Evolutionary conservation across 2,113 vertebrate species (phyloP), one percentile per base, ranked within the genome.

Genomic region (Cheilinus undulatus): DNA sequence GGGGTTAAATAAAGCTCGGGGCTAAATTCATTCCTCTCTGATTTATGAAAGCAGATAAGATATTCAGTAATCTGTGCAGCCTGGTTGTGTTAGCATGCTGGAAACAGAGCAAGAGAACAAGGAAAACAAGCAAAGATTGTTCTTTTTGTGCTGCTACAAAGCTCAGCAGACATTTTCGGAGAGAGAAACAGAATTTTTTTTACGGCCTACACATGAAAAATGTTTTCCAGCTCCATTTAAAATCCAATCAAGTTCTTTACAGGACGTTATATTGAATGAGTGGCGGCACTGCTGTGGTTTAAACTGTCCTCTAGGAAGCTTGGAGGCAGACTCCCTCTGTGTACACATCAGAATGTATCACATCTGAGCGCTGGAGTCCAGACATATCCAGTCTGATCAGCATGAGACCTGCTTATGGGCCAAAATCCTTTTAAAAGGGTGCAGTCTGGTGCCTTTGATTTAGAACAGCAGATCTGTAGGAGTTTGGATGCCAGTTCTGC

Each of bases 271-370:
- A 42, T 19, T 42, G 40, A 42, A 17, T 42, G 40, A 42, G 40
- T 17, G 19, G 40, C 40, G 19, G 40, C 40, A 15, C 40, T 42
- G 15, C 14, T 19, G 17, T 17, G 7, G 40, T 17, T 17, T 19
- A 7, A 42, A 42, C 56, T 23, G 30, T 63, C 5, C 32, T 38
- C 28, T 32, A 48, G 20, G 24, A 65, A 60, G 42, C 23, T 48
- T 38, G 77, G 65, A 64, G 36, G 30, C 61, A 68, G 57, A 58
- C 53, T 59, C 51, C 17, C 53, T 60, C 40, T 28, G 28, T 46
- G 19, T 62, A 32, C 22, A 48, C 38, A 62, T 71, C 68, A 78
- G 81, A 69, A 68, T 14, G 40, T 6, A 68, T 86, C 79, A 52
- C 56, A 83, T 81, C 70, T 56, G 48, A 63, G 60, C 17, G 3